Percentiles rank a stretch among this genome's conserved stretches.
phyloP scores from a whole-genome alignment of 2,888 invertebrate genomes.

The Papilio protenor region DNA sequence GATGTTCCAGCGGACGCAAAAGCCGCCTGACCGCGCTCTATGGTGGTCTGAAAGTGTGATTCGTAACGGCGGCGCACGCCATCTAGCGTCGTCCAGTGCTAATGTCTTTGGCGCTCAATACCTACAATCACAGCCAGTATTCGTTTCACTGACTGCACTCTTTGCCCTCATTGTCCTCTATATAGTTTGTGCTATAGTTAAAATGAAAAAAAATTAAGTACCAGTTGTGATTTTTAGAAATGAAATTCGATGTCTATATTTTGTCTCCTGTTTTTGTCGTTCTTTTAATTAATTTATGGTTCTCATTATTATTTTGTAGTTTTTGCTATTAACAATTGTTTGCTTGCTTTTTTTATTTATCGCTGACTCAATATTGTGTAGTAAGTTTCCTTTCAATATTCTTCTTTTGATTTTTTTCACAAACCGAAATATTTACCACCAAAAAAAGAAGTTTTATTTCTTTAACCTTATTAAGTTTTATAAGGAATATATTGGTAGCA shows the following conservation, averaged over 20 bases:
- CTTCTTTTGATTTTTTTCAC: neutral
- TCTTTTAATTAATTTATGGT: neutral
- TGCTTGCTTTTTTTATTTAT: neutral
- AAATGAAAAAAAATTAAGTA: neutral
- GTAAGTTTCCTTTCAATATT: neutral
- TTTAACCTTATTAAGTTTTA: neutral
- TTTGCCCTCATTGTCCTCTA: neutral
- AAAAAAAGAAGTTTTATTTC: constrained; percentile 8
- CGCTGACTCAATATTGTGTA: neutral
- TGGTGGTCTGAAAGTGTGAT: constrained; percentile 80
- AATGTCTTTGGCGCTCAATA: constrained; percentile 57
- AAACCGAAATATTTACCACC: neutral
- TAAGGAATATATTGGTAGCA: neutral
- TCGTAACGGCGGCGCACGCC: constrained; percentile 67
- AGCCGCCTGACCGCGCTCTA: constrained; percentile 62
- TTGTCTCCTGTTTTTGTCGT: neutral
- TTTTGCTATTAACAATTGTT: neutral
- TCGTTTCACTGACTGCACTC: constrained; percentile 1
- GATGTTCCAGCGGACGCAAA: constrained; percentile 49
- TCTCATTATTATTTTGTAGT: neutral
- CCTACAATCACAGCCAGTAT: constrained; percentile 55
- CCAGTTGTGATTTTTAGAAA: neutral
- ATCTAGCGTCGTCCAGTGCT: constrained; percentile 65
- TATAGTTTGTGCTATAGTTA: neutral
- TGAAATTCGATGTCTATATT: neutral